phyloP scores from a whole-genome alignment of 2,113 vertebrate species.

The Heloderma charlesbogerti region DNA sequence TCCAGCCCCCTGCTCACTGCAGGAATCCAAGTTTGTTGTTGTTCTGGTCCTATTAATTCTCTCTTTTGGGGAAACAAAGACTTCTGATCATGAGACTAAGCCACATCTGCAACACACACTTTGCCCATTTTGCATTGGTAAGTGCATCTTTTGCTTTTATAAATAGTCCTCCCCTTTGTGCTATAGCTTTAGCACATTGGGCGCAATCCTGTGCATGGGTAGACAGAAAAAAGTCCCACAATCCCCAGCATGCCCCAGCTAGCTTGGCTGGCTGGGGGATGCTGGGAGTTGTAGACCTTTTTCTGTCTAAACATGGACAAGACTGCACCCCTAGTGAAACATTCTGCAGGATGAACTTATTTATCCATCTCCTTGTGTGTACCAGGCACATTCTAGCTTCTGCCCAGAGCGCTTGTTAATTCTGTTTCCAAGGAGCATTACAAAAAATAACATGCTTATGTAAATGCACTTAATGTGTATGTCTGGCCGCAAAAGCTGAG shows the following conservation, averaged over 20 bases:
- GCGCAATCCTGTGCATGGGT: too few relatives aligned
- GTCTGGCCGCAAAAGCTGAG: background rate
- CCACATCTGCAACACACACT: background rate
- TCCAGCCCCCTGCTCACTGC: too few relatives aligned
- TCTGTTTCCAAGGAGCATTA: background rate
- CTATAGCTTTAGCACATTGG: background rate
- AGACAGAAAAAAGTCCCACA: too few relatives aligned
- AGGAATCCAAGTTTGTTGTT: too few relatives aligned
- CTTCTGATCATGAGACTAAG: background rate
- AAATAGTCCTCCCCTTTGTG: background rate
- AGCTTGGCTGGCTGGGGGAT: too few relatives aligned
- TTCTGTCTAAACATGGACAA: too few relatives aligned
- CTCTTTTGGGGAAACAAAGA: background rate
- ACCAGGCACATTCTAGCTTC: background rate
- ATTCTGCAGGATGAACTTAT: background rate
- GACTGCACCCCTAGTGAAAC: too few relatives aligned
- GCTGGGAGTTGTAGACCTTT: too few relatives aligned
- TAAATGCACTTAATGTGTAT: background rate
- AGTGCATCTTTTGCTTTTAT: background rate
- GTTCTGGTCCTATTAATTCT: background rate
- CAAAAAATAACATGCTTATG: background rate
- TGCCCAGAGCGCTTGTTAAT: background rate
- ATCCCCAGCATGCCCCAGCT: too few relatives aligned
- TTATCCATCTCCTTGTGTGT: background rate
- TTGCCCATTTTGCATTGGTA: background rate